A percentile compares a stretch with the other conserved stretches of the same genome.
Evolutionary conservation across 2,888 invertebrate genomes (phyloP).

Genomic region (Rugalucina vietnamica): DNA sequence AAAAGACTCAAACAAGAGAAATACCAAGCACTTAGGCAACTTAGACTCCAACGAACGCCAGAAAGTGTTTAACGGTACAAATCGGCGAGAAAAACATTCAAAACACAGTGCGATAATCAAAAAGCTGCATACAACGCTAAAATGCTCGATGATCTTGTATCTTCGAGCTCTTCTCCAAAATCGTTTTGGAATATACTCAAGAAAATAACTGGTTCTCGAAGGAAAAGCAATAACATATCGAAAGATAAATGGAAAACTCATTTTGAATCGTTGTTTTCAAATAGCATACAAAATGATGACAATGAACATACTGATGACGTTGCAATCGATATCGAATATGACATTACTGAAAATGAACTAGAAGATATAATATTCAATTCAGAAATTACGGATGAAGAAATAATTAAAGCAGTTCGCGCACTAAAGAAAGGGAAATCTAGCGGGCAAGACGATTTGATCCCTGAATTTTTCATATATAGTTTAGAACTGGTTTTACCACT

Average conservation of each 20-base stretch:
- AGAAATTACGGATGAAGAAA: not conserved
- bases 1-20: not conserved
- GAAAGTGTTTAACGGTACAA: not conserved
- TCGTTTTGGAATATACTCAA: not conserved
- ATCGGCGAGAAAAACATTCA: not conserved
- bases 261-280: not conserved
- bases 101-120: not conserved
- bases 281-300: no score
- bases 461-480: no score
- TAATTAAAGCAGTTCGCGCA: not conserved
- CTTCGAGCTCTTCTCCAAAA: not conserved
- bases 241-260: not conserved
- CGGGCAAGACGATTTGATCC: no score
- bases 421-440: no score
- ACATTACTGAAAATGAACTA: not conserved
- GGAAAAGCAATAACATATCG: not conserved
- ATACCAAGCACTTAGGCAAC: not conserved
- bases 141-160: not conserved
- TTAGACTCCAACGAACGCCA: not conserved
- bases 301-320: not conserved
- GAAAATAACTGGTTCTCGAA: not conserved
- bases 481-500: no score
- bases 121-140: not conserved
- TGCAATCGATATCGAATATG: not conserved
- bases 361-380: not conserved